Evolutionary conservation across 2,888 invertebrate species (phyloP), one percentile per base, ranked within the genome.

Genomic region (Euphydryas editha): DNA sequence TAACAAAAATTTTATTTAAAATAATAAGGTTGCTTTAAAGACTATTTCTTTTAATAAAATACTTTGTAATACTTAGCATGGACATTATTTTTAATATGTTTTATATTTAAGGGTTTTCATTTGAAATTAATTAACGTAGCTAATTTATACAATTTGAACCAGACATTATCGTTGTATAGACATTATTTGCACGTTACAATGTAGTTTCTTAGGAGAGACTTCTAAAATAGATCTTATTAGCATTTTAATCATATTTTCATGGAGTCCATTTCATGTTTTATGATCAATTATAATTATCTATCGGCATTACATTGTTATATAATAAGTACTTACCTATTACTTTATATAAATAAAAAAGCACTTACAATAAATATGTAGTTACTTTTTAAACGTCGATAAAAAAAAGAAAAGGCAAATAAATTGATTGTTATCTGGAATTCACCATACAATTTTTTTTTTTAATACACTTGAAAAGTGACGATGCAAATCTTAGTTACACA

Each of bases 121-220:
- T 13, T 10, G 15, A 39, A 39, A 8, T 39, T 39, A 39, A 39
- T 39, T 39, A 13, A 39, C 15, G 11, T 39, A 8, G 11, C 39
- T 39, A 39, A 15, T 39, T 39, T 13, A 39, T 30, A 49, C 18
- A 3, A 18, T 46, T 17, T 18, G 46, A 13, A 47, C 20, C 13
- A 3, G 1, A 13, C 20, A 47, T 13, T 37, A 7, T 2, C 30
- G 30, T 37, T 18, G 18, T 8, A 21, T 13, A 37, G 30, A 17
- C 30, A 15, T 37, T 3, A 21, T 59, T 59, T 49, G 49, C 59
- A 59, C 17, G 20, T 15, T 59, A 59, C 49, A 59, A 36, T 59
- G 59, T 59, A 49, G 59, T 36, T 47, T 7, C n/a, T 15, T 59
- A n/a, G 17, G 11, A n/a, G 20, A 18, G 13, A 51, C 13, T 51